Percentiles rank a stretch among this genome's conserved stretches.
Conservation (phyloP, 2,888 invertebrate genomes). For the Mellilla xanthometata region DNA sequence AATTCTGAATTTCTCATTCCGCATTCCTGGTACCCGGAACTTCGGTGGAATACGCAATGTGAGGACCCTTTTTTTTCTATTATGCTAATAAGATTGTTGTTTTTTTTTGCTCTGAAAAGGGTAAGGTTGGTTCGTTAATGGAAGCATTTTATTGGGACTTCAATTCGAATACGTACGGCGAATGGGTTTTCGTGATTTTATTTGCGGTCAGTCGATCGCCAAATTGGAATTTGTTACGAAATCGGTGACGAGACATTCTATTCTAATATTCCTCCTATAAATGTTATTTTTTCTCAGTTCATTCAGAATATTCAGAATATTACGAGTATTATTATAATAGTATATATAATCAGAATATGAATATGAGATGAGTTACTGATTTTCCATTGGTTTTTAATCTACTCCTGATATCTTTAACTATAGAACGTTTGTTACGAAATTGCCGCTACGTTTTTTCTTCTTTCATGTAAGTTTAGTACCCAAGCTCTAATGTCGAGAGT, state of each 20-base stretch:
- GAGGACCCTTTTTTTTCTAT: conserved; percentile 50
- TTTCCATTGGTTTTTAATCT: too few relatives aligned
- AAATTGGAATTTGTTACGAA: conserved; percentile 26
- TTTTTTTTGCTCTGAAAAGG: conserved; percentile 36
- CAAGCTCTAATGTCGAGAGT: too few relatives aligned
- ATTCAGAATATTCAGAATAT: too few relatives aligned
- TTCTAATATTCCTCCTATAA: not conserved
- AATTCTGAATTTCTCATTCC: conserved; percentile 32
- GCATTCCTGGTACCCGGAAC: conserved; percentile 35
- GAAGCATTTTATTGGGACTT: conserved; percentile 39
- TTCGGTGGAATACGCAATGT: conserved; percentile 58
- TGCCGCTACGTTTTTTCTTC: too few relatives aligned
- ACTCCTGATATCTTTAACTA: too few relatives aligned
- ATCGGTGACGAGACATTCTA: not conserved
- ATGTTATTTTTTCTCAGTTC: too few relatives aligned
- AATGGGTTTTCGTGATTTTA: conserved; percentile 37
- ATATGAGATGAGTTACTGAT: too few relatives aligned
- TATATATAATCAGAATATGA: too few relatives aligned
- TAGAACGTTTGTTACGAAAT: too few relatives aligned
- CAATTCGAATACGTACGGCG: conserved; percentile 38
- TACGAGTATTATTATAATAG: too few relatives aligned
- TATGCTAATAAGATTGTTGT: conserved; percentile 47
- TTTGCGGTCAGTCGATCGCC: conserved; percentile 29
- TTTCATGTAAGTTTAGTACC: too few relatives aligned
- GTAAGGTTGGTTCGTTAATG: conserved; percentile 43